Conservation (phyloP, 2,888 invertebrate genomes). For the Meteorus cinctellus region DNA sequence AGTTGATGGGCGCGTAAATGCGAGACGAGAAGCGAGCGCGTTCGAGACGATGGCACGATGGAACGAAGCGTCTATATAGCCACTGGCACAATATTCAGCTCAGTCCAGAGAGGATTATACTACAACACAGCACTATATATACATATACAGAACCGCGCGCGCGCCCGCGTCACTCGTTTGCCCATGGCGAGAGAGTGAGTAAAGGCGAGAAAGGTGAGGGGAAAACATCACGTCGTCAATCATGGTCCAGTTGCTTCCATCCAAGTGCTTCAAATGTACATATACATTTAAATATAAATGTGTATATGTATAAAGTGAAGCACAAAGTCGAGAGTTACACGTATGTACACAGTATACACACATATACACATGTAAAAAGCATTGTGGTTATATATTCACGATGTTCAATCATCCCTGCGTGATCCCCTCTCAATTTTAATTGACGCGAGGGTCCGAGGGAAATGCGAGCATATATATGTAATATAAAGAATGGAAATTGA, state of each 20-base stretch:
- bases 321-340: slow-evolving; percentile 16
- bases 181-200: slow-evolving; percentile 51
- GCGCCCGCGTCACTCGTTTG: neutral
- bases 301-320: slow-evolving; percentile 27
- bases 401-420: slow-evolving; percentile 49
- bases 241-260: slow-evolving; percentile 69
- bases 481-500: slow-evolving; percentile 1
- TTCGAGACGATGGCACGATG: neutral
- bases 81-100: slow-evolving; percentile 41
- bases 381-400: slow-evolving; percentile 38
- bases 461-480: neutral
- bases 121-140: neutral
- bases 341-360: neutral
- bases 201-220: slow-evolving; percentile 45
- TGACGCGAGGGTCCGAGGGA: slow-evolving; percentile 59
- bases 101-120: slow-evolving; percentile 30
- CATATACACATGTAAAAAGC: slow-evolving; percentile 11
- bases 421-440: slow-evolving; percentile 62
- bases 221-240: slow-evolving; percentile 67
- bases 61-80: neutral
- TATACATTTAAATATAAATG: slow-evolving; percentile 19
- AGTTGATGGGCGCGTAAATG: slow-evolving; percentile 43
- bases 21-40: slow-evolving; percentile 39
- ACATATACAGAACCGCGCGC: slow-evolving; percentile 38
- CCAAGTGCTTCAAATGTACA: slow-evolving; percentile 50